A percentile compares a stretch with the other conserved stretches of the same genome.
Conservation (phyloP, 2,797 vertebrate genomes). For the Orientallactaga sibirica region DNA sequence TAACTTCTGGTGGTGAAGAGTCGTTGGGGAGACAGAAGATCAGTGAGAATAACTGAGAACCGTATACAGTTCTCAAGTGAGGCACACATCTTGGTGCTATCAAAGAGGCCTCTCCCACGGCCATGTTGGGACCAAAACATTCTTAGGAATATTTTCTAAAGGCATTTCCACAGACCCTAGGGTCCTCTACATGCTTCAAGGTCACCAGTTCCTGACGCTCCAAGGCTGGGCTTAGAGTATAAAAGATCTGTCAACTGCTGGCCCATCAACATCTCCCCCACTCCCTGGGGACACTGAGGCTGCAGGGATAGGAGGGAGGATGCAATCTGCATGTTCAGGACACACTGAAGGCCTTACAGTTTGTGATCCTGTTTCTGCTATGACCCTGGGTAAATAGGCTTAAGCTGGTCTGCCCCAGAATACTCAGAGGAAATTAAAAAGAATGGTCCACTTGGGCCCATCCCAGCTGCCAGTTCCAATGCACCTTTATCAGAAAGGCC, state of each 20-base stretch:
- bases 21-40: constrained; percentile 1
- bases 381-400: background rate
- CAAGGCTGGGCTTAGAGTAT: background rate
- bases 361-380: background rate
- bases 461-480: background rate
- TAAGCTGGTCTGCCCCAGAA: background rate
- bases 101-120: background rate
- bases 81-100: background rate
- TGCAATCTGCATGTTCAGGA: background rate
- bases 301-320: too few relatives aligned
- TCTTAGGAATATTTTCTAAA: background rate
- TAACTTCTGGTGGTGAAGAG: constrained; percentile 55
- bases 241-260: background rate
- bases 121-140: rapidly evolving
- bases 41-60: background rate
- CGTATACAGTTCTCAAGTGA: background rate
- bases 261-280: background rate
- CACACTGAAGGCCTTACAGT: background rate
- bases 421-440: background rate
- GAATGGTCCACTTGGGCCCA: background rate
- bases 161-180: background rate
- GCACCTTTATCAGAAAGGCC: background rate
- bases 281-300: too few relatives aligned
- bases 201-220: background rate
- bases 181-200: background rate